phyloP scores from a whole-genome alignment of 1,140 invertebrate species.

The Chelonus insularis region DNA sequence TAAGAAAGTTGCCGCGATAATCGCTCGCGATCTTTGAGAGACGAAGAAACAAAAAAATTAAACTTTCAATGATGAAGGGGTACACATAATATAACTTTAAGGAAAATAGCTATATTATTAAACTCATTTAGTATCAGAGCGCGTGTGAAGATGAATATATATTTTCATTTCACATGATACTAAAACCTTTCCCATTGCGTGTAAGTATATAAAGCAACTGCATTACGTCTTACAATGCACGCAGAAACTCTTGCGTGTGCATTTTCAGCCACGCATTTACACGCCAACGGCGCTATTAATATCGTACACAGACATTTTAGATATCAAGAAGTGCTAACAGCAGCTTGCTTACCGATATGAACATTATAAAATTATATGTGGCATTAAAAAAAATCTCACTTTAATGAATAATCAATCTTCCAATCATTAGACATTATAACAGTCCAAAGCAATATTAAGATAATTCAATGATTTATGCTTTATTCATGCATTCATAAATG shows the following conservation, averaged over 20 bases:
- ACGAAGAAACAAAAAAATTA: not conserved
- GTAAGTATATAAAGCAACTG: slow-evolving; percentile 7
- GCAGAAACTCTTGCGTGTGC: slow-evolving; percentile 5
- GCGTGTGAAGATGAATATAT: not conserved
- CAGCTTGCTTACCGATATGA: not conserved
- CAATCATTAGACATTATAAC: too few relatives aligned
- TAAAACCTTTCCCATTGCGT: slow-evolving; percentile 23
- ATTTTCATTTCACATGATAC: slow-evolving; percentile 1
- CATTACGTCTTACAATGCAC: not conserved
- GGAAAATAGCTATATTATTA: too few relatives aligned
- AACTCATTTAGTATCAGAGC: not conserved
- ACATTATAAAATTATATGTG: not conserved
- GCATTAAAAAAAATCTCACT: not conserved
- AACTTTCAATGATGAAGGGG: not conserved
- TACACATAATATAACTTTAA: not conserved
- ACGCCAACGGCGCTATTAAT: slow-evolving; percentile 25
- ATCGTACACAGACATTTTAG: slow-evolving; percentile 17
- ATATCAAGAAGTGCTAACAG: slow-evolving; percentile 24
- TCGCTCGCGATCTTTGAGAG: not conserved
- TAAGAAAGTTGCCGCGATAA: not conserved
- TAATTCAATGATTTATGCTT: too few relatives aligned
- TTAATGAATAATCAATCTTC: not conserved
- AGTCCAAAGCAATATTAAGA: too few relatives aligned
- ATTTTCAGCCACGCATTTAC: slow-evolving; percentile 27
- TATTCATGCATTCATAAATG: too few relatives aligned